Evolutionary conservation across 1,140 invertebrate genomes (phyloP), one percentile per base, ranked within the genome.

Genomic region (Streblospio benedicti): DNA sequence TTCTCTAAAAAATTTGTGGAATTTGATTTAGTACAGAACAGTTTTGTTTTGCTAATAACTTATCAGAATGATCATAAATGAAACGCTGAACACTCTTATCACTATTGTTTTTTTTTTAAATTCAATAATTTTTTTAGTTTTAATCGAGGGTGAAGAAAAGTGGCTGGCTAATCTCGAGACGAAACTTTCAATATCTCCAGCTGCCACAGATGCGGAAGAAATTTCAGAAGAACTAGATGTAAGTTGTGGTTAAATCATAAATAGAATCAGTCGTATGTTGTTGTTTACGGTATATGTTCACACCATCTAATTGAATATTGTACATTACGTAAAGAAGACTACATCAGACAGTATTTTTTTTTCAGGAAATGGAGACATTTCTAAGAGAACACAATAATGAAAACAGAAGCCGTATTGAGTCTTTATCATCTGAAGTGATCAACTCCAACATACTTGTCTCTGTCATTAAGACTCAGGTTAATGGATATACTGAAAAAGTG

Each of bases 191-290:
- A 83, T 83, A 69, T 84, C 85, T 6, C 82, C 84, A 0, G 47
- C 65, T 1, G 86, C 86, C 63, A 87, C 86, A n/a, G 91, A 93
- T 79, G 90, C 90, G n/a, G 91, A 94, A 79, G 91, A 94, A 77
- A 87, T 93, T 60, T 89, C 88, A 30, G 90, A 91, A 71, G 87
- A 91, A 71, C 80, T 93, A 38, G 89, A 91, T 79, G 90, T 92
- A 75, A 84, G 85, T 69, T 27, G 50, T 52, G n/a, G 28, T 52
- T 2, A n/a, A 5, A 23, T 52, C n/a, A n/a, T n/a, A n/a, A n/a
- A n/a, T n/a, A n/a, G n/a, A n/a, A n/a, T n/a, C n/a, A n/a, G 9
- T 9, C n/a, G 35, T 38, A 38, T 38, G n/a, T 9, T 9, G 35
- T 38, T 38, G n/a, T 38, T n/a, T 38, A 38, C 9, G 35, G 9